Conservation (phyloP, 1,140 invertebrate genomes). For the Eupristina koningsbergeri region DNA sequence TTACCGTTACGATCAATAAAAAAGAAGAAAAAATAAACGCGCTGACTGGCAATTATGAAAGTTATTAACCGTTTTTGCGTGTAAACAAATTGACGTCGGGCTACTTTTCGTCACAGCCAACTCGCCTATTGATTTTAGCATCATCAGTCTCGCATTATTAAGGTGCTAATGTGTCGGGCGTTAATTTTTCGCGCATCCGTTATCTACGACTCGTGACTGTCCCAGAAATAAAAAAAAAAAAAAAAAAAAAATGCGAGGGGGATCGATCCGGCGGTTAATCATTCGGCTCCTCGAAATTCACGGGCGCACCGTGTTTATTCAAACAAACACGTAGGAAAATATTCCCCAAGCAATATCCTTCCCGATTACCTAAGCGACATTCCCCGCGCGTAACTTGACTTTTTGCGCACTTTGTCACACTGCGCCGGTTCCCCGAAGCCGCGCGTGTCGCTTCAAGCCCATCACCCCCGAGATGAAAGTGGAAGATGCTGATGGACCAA, state of each 20-base stretch:
- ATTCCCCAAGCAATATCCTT: neutral
- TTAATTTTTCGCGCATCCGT: no score
- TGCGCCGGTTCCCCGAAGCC: neutral
- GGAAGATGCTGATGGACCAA: conserved; percentile 18
- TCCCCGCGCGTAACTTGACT: neutral
- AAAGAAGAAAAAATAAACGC: no score
- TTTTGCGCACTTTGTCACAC: conserved; percentile 5
- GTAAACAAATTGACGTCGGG: no score
- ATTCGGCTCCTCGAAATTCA: neutral
- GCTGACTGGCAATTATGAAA: no score
- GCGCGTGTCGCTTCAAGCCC: neutral
- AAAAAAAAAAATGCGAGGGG: neutral
- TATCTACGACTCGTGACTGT: no score
- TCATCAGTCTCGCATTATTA: no score
- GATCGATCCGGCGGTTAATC: neutral
- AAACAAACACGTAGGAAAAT: neutral
- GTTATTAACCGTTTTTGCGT: no score
- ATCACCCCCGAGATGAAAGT: conserved; percentile 38
- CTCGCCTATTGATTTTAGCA: no score
- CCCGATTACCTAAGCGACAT: neutral
- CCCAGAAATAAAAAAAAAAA: no score
- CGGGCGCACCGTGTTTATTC: neutral
- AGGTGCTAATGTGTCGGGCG: no score
- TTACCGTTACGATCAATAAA: neutral
- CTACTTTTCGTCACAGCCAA: no score